Evolutionary conservation across 2,888 invertebrate genomes (phyloP).

Genomic region (Amphiduros pacificus): DNA sequence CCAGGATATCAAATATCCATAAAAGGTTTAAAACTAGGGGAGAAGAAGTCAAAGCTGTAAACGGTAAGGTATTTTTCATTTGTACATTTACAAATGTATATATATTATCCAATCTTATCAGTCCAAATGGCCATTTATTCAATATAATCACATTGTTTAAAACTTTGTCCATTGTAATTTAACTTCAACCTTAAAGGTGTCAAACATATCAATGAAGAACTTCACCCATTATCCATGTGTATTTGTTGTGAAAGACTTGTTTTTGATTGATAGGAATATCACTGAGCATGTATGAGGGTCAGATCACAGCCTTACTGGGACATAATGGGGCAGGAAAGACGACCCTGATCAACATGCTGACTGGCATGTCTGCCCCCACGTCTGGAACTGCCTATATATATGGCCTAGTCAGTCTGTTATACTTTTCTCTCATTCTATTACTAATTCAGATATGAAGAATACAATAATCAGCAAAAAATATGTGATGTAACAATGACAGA

Average conservation of each 20-base stretch:
- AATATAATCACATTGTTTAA: background rate
- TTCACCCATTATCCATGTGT: constrained; percentile 33
- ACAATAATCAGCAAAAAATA: too few species aligned
- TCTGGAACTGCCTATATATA: constrained; percentile 52
- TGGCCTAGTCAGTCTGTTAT: constrained; percentile 41
- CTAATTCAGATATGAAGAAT: background rate
- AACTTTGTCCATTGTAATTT: background rate
- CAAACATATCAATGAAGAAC: background rate
- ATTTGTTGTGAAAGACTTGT: background rate
- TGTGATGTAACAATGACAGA: too few species aligned
- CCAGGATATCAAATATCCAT: constrained; percentile 36
- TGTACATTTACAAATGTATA: background rate
- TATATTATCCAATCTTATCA: too few species aligned
- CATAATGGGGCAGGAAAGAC: constrained; percentile 89
- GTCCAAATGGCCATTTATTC: too few species aligned
- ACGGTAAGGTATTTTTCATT: background rate
- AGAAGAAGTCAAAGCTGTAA: constrained; percentile 9
- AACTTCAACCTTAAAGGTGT: background rate
- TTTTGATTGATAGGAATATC: constrained; percentile 65
- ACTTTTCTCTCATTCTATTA: background rate
- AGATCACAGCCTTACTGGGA: constrained; percentile 82
- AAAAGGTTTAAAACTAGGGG: constrained; percentile 34
- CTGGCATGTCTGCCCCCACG: constrained; percentile 65
- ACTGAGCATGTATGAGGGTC: constrained; percentile 79
- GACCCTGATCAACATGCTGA: constrained; percentile 81